These are phyloP conservation scores for Lamprotornis superbus DNA, from an alignment of 2,113 vertebrate genomes.

Conservation along the genomic window DNA sequence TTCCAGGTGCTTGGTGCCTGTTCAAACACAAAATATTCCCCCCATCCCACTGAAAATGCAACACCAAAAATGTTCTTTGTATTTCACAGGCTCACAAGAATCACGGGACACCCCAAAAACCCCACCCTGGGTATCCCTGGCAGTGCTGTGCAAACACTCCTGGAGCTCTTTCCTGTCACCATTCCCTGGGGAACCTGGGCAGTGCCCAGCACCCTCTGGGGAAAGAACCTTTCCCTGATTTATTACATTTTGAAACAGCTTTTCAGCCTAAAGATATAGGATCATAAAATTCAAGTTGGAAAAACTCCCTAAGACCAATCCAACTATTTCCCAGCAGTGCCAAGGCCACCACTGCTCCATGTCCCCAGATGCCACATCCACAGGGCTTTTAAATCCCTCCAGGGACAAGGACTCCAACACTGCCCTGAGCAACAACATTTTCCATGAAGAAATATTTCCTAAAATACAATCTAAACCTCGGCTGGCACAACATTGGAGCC, in stretches of 20 bases:
- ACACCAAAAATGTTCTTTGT: rapidly evolving
- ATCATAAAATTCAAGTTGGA: background rate
- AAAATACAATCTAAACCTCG: background rate
- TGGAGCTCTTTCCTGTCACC: background rate
- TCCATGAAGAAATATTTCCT: background rate
- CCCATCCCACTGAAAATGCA: background rate
- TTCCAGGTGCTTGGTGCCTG: slow-evolving; percentile 94
- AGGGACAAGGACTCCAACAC: background rate
- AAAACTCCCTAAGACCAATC: background rate
- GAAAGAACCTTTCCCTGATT: background rate
- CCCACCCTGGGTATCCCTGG: background rate
- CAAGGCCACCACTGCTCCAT: background rate
- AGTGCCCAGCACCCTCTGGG: background rate
- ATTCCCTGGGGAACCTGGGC: background rate
- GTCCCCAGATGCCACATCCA: background rate
- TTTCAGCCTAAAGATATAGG: background rate
- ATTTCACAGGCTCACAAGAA: rapidly evolving
- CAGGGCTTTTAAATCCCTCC: background rate
- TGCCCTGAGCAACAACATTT: background rate
- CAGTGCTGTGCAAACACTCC: rapidly evolving
- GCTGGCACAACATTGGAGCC: background rate
- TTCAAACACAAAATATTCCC: background rate
- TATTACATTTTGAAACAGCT: background rate
- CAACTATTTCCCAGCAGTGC: background rate
- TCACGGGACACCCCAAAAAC: background rate